phyloP scores from a whole-genome alignment of 2,888 invertebrate species.

The Hartigia nigra region DNA sequence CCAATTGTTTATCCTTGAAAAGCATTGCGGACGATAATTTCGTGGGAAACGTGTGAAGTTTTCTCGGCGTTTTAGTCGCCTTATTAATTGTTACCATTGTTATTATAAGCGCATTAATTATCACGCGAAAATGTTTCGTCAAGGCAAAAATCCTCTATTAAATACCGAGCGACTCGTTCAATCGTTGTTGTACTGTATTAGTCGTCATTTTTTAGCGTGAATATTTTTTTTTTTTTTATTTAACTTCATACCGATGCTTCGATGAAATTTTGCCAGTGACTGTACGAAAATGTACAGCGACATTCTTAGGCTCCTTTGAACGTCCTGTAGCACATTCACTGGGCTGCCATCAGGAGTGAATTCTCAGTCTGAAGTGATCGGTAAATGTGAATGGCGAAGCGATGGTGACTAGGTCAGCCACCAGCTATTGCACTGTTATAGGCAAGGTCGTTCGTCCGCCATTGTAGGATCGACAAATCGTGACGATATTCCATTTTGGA shows the following conservation, averaged over 20 bases:
- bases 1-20: not conserved
- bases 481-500: not conserved
- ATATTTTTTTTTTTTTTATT: too few species aligned
- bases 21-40: slow-evolving; percentile 40
- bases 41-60: slow-evolving; percentile 43
- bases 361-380: slow-evolving; percentile 28
- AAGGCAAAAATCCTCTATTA: slow-evolving; percentile 13
- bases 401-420: slow-evolving; percentile 48
- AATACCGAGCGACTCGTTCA: not conserved
- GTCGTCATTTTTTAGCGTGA: not conserved
- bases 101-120: not conserved
- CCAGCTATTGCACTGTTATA: slow-evolving; percentile 48
- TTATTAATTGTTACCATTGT: not conserved
- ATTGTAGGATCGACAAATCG: slow-evolving; percentile 20
- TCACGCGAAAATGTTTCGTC: not conserved
- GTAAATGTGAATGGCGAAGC: slow-evolving; percentile 39
- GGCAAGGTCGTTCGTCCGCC: slow-evolving; percentile 51
- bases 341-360: not conserved
- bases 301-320: not conserved
- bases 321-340: not conserved
- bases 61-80: not conserved
- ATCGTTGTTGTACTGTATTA: not conserved
- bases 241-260: too few species aligned
- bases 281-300: not conserved
- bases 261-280: too few species aligned